These are phyloP conservation scores for Limonius californicus DNA, from an alignment of 1,140 invertebrate species.

Conservation along the genomic window DNA sequence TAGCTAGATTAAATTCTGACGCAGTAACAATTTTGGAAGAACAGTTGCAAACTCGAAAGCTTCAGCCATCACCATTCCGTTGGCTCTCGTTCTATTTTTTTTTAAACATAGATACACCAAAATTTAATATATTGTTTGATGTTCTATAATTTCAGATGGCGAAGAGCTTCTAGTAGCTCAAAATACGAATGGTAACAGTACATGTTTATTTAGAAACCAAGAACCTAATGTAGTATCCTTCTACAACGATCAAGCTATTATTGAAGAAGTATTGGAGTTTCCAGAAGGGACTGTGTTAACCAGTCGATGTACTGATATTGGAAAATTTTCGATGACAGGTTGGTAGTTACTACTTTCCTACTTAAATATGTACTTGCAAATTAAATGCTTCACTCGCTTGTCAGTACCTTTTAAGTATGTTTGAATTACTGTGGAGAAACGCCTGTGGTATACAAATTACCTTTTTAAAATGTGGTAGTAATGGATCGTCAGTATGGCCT, in stretches of 20 bases:
- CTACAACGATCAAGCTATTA: conserved; percentile 70
- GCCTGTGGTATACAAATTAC: too few species aligned
- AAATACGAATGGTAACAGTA: conserved; percentile 57
- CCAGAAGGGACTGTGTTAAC: conserved; percentile 69
- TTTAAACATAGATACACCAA: too few species aligned
- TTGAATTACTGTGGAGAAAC: too few species aligned
- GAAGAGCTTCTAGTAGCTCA: conserved; percentile 48
- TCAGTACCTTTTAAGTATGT: too few species aligned
- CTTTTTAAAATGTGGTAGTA: too few species aligned
- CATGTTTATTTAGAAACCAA: conserved; percentile 70
- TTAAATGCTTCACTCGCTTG: too few species aligned
- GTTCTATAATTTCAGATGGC: conserved; percentile 48
- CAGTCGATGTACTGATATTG: conserved; percentile 71
- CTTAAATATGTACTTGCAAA: too few species aligned
- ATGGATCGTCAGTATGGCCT: too few species aligned
- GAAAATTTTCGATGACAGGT: conserved; percentile 57
- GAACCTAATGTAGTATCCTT: conserved; percentile 77
- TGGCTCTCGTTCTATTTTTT: too few species aligned
- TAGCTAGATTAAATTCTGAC: too few species aligned
- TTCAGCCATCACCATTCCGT: too few species aligned
- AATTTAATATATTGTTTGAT: too few species aligned
- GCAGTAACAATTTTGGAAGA: not conserved
- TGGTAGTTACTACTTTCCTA: conserved; percentile 8
- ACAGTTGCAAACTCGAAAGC: not conserved
- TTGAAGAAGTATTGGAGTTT: conserved; percentile 71